Conservation (phyloP, 2,113 vertebrate species). For the Symphodus melops region DNA sequence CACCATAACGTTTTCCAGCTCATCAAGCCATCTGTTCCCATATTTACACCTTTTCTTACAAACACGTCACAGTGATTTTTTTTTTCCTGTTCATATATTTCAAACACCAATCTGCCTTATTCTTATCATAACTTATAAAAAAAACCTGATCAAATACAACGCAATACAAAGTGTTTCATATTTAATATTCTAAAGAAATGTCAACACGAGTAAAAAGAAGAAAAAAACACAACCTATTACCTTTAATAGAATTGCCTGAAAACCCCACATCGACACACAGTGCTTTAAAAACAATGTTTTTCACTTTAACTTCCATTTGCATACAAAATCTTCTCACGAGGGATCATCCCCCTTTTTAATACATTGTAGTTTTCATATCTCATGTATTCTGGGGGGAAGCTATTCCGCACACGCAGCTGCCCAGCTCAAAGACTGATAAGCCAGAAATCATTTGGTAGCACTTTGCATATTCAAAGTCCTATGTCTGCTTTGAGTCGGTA, state of each 20-base stretch:
- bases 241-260: constrained; percentile 4
- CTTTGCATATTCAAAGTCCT: constrained; percentile 69
- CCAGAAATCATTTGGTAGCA: constrained; percentile 48
- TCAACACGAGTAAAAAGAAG: constrained; percentile 11
- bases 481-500: constrained; percentile 48
- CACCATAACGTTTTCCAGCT: constrained; percentile 8
- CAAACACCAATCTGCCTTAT: not conserved
- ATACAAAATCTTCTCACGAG: constrained; percentile 35
- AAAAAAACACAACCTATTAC: constrained; percentile 16
- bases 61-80: not conserved
- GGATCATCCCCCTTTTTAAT: constrained; percentile 27
- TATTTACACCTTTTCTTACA: constrained; percentile 11
- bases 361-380: constrained; percentile 27
- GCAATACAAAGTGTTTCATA: not conserved
- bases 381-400: constrained; percentile 24
- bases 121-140: not conserved
- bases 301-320: constrained; percentile 27
- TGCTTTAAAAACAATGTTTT: too few species aligned
- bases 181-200: not conserved
- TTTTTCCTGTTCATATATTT: constrained; percentile 1
- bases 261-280: too few species aligned
- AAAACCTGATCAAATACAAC: not conserved
- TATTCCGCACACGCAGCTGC: constrained; percentile 16
- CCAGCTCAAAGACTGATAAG: constrained; percentile 50
- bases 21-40: constrained; percentile 36